These are phyloP conservation scores for Trichoplusia ni DNA, from an alignment of 1,140 invertebrate genomes.

Conservation along the genomic window DNA sequence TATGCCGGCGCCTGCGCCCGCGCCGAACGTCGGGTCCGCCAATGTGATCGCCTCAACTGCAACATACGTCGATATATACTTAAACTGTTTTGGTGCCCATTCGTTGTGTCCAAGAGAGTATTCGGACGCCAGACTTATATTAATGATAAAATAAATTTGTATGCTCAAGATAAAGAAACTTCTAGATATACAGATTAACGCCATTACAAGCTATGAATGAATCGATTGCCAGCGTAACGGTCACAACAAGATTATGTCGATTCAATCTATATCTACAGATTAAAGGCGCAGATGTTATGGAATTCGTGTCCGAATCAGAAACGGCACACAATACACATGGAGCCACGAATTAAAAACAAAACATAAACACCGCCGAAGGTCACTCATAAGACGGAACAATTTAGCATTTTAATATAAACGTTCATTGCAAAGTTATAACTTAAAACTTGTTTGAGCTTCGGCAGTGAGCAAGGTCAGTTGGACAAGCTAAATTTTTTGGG, in stretches of 20 bases:
- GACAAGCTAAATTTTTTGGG: no score
- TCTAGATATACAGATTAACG: no score
- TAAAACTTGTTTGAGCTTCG: no score
- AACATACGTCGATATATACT: constrained; percentile 38
- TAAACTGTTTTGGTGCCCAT: no score
- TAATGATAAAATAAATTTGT: not conserved
- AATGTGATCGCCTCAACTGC: constrained; percentile 86
- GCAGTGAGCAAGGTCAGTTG: no score
- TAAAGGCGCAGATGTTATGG: not conserved
- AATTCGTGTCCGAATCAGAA: no score
- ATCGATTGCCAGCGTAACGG: no score
- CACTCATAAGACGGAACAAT: not conserved
- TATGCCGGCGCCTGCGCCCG: constrained; percentile 46
- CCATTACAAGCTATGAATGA: no score
- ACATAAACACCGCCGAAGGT: not conserved
- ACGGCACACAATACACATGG: not conserved
- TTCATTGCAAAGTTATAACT: not conserved
- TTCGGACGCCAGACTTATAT: no score
- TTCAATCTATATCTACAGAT: not conserved
- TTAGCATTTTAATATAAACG: not conserved
- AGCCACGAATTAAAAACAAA: constrained; percentile 1
- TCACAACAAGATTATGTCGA: not conserved
- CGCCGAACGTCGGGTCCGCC: constrained; percentile 82
- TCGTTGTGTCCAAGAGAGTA: no score
- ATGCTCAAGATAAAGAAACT: no score